phyloP scores from a whole-genome alignment of 2,888 invertebrate genomes.

The Prosapia bicincta region DNA sequence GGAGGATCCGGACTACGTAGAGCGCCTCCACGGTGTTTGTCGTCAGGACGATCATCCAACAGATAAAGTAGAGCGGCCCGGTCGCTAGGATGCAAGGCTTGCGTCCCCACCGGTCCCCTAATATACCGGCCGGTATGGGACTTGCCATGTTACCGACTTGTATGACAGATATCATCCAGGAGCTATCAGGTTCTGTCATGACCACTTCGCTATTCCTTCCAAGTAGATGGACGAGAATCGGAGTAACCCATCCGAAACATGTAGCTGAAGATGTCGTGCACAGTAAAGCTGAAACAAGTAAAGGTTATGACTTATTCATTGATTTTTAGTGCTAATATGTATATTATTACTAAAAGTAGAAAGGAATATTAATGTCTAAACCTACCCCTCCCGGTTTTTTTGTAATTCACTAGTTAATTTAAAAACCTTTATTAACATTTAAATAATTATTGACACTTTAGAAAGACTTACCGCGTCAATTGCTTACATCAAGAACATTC shows the following conservation, averaged over 20 bases:
- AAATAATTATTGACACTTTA: no score
- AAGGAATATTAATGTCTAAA: no score
- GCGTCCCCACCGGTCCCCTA: conserved; percentile 35
- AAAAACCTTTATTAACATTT: no score
- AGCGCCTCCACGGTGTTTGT: conserved; percentile 33
- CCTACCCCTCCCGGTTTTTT: no score
- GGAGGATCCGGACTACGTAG: conserved; percentile 31
- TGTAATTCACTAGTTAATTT: no score
- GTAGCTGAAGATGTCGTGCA: conserved; percentile 24
- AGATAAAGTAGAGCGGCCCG: conserved; percentile 32
- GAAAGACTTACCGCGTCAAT: no score
- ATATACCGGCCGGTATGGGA: conserved; percentile 30
- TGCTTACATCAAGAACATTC: no score
- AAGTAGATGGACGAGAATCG: conserved; percentile 23
- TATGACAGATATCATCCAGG: conserved; percentile 32
- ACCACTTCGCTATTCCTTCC: conserved; percentile 20
- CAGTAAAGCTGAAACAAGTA: conserved; percentile 21
- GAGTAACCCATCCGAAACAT: conserved; percentile 31
- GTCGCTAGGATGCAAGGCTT: conserved; percentile 35
- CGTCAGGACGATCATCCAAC: conserved; percentile 36
- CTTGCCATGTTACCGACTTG: conserved; percentile 29
- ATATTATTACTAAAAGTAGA: no score
- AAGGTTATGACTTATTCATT: no score
- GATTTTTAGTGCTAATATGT: no score
- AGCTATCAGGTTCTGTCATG: conserved; percentile 27